These are phyloP conservation scores for Calyptommatus sinebrachiatus DNA, from an alignment of 2,113 vertebrate species.

Conservation along the genomic window DNA sequence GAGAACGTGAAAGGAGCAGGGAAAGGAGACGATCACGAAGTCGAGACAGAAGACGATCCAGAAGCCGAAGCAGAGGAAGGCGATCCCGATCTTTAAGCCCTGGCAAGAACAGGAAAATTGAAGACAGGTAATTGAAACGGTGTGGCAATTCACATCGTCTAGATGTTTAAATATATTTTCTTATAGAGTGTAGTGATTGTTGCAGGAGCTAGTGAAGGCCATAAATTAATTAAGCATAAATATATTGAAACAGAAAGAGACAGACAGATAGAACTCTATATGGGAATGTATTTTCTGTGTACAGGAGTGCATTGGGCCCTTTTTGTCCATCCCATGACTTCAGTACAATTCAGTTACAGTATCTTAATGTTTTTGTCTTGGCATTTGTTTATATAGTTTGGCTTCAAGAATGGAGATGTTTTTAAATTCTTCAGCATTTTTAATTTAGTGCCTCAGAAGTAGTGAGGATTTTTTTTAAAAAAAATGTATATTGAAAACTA, in stretches of 20 bases:
- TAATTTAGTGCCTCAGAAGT: no score
- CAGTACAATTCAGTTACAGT: background rate
- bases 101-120: conserved; percentile 84
- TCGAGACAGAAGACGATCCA: conserved; percentile 82
- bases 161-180: background rate
- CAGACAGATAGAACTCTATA: background rate
- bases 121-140: conserved; percentile 77
- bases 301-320: background rate
- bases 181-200: background rate
- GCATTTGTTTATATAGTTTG: background rate
- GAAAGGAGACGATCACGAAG: conserved; percentile 87
- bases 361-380: background rate
- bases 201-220: background rate
- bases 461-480: no score
- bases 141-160: background rate
- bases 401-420: background rate
- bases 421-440: no score
- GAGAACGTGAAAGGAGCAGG: conserved; percentile 77
- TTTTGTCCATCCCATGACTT: background rate
- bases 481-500: no score
- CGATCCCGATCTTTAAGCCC: conserved; percentile 85
- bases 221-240: background rate
- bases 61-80: conserved; percentile 83
- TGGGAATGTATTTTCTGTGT: background rate
- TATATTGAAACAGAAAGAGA: no score